A percentile compares a stretch with the other conserved stretches of the same genome.
Conservation (phyloP, 2,113 vertebrate species). For the Nestor notabilis region DNA sequence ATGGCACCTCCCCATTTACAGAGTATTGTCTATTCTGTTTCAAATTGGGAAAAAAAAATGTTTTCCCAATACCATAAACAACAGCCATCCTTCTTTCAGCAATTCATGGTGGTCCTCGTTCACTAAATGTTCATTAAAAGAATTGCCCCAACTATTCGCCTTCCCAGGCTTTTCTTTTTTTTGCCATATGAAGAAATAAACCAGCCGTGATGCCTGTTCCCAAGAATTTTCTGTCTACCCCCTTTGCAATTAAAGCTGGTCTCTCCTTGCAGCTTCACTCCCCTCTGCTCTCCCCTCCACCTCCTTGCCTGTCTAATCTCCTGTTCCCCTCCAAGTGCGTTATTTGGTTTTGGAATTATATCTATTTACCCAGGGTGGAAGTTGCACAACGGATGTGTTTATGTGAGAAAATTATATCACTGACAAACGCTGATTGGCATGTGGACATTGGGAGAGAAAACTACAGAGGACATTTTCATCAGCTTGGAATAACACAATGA, state of each 20-base stretch:
- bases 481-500: constrained; percentile 86
- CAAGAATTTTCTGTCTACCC: background rate
- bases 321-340: constrained; percentile 67
- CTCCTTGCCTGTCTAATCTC: constrained; percentile 73
- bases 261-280: constrained; percentile 61
- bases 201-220: background rate
- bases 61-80: constrained; percentile 75
- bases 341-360: constrained; percentile 84
- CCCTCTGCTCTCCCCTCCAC: constrained; percentile 40
- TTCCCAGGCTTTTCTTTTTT: constrained; percentile 24
- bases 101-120: constrained; percentile 75
- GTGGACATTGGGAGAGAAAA: constrained; percentile 75
- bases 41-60: constrained; percentile 69
- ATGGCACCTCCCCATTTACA: constrained; percentile 47
- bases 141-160: constrained; percentile 31
- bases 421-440: constrained; percentile 83
- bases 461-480: constrained; percentile 82
- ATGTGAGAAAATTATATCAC: constrained; percentile 82
- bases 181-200: constrained; percentile 59
- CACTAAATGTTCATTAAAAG: constrained; percentile 62
- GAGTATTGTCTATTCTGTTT: constrained; percentile 67
- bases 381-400: constrained; percentile 83
- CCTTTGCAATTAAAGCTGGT: constrained; percentile 69
- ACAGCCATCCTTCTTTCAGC: constrained; percentile 74
- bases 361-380: constrained; percentile 81